A percentile compares a stretch with the other conserved stretches of the same genome.
Conservation (phyloP, 2,113 vertebrate genomes). For the Pungitius pungitius region DNA sequence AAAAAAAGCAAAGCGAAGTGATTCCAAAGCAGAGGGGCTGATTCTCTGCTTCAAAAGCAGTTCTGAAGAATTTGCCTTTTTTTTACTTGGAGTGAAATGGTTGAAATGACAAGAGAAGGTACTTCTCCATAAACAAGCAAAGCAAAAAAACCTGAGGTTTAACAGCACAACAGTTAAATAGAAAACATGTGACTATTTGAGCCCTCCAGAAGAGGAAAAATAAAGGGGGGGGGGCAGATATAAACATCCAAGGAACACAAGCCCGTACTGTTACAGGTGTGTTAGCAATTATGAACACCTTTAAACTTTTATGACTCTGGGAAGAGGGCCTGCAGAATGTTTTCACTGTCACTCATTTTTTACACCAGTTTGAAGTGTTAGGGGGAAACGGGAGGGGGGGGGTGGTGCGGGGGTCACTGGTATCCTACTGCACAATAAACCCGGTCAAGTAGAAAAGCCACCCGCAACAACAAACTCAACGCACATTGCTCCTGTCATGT, state of each 20-base stretch:
- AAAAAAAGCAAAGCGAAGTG: slow-evolving; percentile 21
- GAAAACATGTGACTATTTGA: slow-evolving; percentile 73
- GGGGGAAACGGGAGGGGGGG: slow-evolving; percentile 8
- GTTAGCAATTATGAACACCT: slow-evolving; percentile 81
- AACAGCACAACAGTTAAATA: slow-evolving; percentile 68
- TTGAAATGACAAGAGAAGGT: slow-evolving; percentile 11
- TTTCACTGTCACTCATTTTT: slow-evolving; percentile 74
- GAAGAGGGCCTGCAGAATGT: slow-evolving; percentile 70
- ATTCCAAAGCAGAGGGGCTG: slow-evolving; percentile 45
- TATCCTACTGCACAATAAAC: slow-evolving; percentile 45
- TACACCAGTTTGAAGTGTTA: slow-evolving; percentile 49
- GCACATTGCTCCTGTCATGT: neutral
- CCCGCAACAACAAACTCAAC: slow-evolving; percentile 45
- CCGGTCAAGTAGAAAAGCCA: slow-evolving; percentile 27
- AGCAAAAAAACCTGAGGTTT: slow-evolving; percentile 22
- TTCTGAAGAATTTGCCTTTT: slow-evolving; percentile 8
- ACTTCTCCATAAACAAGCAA: slow-evolving; percentile 43
- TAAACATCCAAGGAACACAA: slow-evolving; percentile 72
- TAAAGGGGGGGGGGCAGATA: slow-evolving; percentile 63
- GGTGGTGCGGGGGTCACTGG: slow-evolving; percentile 46
- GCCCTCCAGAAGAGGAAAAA: slow-evolving; percentile 50
- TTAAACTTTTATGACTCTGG: slow-evolving; percentile 76
- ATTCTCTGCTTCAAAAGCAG: too few relatives aligned
- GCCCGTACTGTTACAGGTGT: slow-evolving; percentile 79
- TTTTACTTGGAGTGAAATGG: slow-evolving; percentile 15